phyloP scores from a whole-genome alignment of 2,113 vertebrate genomes.

The Tinamus guttatus region DNA sequence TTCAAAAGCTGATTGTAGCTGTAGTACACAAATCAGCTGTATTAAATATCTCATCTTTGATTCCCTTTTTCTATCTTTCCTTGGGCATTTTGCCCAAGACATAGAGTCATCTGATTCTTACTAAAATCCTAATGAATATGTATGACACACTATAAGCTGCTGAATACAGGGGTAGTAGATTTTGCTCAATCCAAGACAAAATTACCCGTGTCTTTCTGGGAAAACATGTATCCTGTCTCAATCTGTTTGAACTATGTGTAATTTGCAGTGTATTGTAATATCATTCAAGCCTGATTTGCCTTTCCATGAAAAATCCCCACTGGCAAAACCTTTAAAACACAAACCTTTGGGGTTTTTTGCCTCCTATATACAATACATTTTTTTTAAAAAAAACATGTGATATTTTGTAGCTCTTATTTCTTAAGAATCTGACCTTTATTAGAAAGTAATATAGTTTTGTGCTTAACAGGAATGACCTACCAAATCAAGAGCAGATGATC shows the following conservation, averaged over 20 bases:
- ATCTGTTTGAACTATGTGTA: neutral
- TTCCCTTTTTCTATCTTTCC: neutral
- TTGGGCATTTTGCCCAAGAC: neutral
- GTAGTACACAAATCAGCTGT: neutral
- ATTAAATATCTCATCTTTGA: neutral
- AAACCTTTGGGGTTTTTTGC: neutral
- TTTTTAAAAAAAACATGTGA: neutral
- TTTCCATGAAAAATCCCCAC: neutral
- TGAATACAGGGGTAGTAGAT: neutral
- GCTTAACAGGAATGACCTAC: constrained; percentile 18
- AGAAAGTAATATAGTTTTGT: constrained; percentile 15
- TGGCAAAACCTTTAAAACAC: neutral
- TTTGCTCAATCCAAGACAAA: neutral
- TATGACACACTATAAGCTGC: neutral
- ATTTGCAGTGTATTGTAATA: neutral
- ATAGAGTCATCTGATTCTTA: neutral
- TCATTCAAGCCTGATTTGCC: neutral
- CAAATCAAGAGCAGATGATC: constrained; percentile 55
- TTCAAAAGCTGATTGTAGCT: neutral
- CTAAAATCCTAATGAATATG: neutral
- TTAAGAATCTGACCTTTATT: constrained; percentile 35
- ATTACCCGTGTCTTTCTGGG: neutral
- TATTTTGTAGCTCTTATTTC: constrained; percentile 24
- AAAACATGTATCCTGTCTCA: neutral
- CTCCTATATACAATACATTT: neutral